Evolutionary conservation across 2,113 vertebrate species (phyloP), one percentile per base, ranked within the genome.

Genomic region (Hassar affinis): DNA sequence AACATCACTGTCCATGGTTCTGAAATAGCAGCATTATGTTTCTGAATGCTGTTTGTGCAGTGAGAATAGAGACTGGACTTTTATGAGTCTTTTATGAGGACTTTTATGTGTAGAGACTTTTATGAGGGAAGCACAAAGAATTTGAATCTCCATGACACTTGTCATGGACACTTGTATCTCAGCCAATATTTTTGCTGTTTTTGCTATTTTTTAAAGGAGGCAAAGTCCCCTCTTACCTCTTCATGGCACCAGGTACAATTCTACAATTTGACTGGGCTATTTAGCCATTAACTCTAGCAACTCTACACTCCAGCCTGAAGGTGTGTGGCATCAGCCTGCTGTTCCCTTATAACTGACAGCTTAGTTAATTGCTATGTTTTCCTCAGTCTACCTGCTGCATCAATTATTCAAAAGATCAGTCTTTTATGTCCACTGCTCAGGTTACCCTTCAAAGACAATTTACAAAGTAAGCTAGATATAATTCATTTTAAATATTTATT

Each of bases 321-420:
- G n/a, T 11, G 35, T 49, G 22, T n/a, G 27, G 22, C 57, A 38
- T 54, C 33, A 30, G 22, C 33, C 54, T 71, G 20, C 69, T 56
- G 9, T 78, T 77, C 75, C 47, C 20, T n/a, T 30, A 49, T 79
- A 27, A 84, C 52, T 80, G 83, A 49, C 77, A 80, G 66, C 18
- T 79, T 52, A 62, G 77, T 52, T 84, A 79, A 72, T 52, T 42
- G 77, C 45, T 74, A 4, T 38, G 61, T 84, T 79, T 61, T 69
- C 54, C 61, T 7, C 14, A 62, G 68, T 42, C 51, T 4, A 38
- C 61, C 62, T 69, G 51, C n/a, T 33, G 5, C 75, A 80, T 72
- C 25, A 72, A 84, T 79, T 71, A 79, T 80, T 84, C 54, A 72
- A 33, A 71, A 47, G 33, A 27, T 62, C 66, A 62, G 54, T 61